Evolutionary conservation across 2,888 invertebrate genomes (phyloP).

Genomic region (Trissolcus japonicus): DNA sequence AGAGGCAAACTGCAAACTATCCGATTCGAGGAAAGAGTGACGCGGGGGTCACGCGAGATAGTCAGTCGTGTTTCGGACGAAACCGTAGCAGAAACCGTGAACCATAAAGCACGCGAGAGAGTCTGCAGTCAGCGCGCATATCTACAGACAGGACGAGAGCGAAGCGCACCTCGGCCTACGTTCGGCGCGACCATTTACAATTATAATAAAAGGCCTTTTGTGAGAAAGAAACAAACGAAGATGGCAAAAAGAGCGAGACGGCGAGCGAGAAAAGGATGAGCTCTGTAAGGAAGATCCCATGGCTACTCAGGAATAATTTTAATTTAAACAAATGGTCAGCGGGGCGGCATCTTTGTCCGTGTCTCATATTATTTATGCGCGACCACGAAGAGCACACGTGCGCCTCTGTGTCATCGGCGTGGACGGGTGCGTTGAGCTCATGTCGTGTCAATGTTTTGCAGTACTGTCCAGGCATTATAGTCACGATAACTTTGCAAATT

Average conservation of each 20-base stretch:
- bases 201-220: conserved; percentile 69
- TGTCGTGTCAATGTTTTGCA: conserved; percentile 72
- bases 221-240: conserved; percentile 48
- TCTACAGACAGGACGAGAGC: conserved; percentile 41
- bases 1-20: conserved; percentile 51
- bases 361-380: conserved; percentile 76
- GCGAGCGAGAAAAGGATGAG: conserved; percentile 50
- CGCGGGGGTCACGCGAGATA: conserved; percentile 60
- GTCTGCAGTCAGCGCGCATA: conserved; percentile 39
- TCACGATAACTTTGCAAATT: conserved; percentile 57
- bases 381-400: conserved; percentile 74
- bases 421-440: conserved; percentile 65
- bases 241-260: conserved; percentile 52
- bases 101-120: conserved; percentile 60
- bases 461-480: conserved; percentile 67
- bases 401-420: conserved; percentile 74
- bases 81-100: conserved; percentile 54
- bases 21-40: conserved; percentile 54
- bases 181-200: conserved; percentile 68
- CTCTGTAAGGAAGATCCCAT: conserved; percentile 49
- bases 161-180: conserved; percentile 52
- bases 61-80: conserved; percentile 59
- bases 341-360: conserved; percentile 76
- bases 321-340: conserved; percentile 76
- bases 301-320: conserved; percentile 72